Percentiles rank a stretch among this genome's conserved stretches.
These are phyloP conservation scores for Macquaria australasica DNA, from an alignment of 2,113 vertebrate species.

Conservation along the genomic window DNA sequence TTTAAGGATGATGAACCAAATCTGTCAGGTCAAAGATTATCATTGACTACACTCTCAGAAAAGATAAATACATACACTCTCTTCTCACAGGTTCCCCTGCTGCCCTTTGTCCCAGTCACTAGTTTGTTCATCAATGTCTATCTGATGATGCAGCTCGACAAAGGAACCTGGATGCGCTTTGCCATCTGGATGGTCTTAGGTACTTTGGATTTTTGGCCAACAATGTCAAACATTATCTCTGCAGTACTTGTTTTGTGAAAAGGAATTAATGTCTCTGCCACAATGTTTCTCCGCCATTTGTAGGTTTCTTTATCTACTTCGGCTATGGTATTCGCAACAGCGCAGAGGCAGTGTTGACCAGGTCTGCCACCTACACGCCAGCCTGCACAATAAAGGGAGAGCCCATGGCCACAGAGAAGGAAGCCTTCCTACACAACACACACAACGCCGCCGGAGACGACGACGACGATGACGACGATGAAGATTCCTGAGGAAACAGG, in stretches of 20 bases:
- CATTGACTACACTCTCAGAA: too few species aligned
- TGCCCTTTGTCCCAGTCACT: constrained; percentile 90
- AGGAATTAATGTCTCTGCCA: neutral
- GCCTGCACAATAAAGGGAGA: constrained; percentile 74
- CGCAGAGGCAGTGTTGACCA: constrained; percentile 81
- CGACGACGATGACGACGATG: constrained; percentile 60
- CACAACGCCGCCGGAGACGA: constrained; percentile 23
- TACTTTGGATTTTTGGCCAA: constrained; percentile 52
- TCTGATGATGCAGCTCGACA: constrained; percentile 96
- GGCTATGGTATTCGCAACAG: constrained; percentile 92
- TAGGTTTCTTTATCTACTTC: constrained; percentile 95
- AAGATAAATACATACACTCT: neutral
- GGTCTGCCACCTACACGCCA: constrained; percentile 70
- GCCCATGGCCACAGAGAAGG: constrained; percentile 63
- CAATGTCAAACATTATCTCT: neutral
- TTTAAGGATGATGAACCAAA: neutral
- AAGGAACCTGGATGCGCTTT: constrained; percentile 93
- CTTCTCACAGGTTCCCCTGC: constrained; percentile 90
- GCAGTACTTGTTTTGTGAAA: accelerated
- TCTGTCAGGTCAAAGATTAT: neutral
- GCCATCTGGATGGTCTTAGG: constrained; percentile 93
- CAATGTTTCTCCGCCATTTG: neutral
- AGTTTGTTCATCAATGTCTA: constrained; percentile 97
- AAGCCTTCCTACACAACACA: constrained; percentile 64
- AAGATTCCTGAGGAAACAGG: constrained; percentile 56